These are phyloP conservation scores for Adela reaumurella DNA, from an alignment of 2,888 invertebrate genomes.

Conservation along the genomic window DNA sequence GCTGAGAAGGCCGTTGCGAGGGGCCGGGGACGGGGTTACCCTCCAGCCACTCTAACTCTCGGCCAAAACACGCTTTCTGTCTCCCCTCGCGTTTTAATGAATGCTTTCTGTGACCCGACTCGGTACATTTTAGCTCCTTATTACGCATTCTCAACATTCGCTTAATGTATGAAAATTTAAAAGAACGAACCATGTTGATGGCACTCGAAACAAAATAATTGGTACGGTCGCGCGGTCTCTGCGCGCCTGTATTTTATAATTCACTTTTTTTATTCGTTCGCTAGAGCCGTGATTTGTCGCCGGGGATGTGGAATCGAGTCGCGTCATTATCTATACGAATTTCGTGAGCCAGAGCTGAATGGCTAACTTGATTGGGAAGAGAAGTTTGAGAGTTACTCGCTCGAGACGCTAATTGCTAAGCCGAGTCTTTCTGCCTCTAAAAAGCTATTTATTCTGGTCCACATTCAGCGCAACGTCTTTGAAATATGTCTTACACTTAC, in stretches of 20 bases:
- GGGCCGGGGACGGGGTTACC: background rate
- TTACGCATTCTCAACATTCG: conserved; percentile 53
- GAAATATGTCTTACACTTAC: no score
- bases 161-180: conserved; percentile 54
- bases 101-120: conserved; percentile 27
- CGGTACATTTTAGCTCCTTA: conserved; percentile 44
- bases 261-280: conserved; percentile 48
- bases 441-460: no score
- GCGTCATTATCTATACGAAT: conserved; percentile 29
- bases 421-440: background rate
- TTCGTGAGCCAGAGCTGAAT: no score
- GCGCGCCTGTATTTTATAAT: conserved; percentile 48
- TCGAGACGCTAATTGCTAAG: background rate
- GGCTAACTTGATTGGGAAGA: no score
- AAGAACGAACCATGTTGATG: conserved; percentile 55
- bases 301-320: conserved; percentile 54
- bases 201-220: conserved; percentile 56
- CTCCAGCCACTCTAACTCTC: conserved; percentile 12
- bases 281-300: conserved; percentile 53
- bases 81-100: conserved; percentile 32
- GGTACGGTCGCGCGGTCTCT: conserved; percentile 51
- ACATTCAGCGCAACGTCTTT: no score
- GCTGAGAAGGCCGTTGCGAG: no score
- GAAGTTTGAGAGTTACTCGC: background rate
- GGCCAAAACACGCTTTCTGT: conserved; percentile 26